Percentiles rank a stretch among this genome's conserved stretches.
phyloP scores from a whole-genome alignment of 2,113 vertebrate species.

The Astatoreochromis straeleni region DNA sequence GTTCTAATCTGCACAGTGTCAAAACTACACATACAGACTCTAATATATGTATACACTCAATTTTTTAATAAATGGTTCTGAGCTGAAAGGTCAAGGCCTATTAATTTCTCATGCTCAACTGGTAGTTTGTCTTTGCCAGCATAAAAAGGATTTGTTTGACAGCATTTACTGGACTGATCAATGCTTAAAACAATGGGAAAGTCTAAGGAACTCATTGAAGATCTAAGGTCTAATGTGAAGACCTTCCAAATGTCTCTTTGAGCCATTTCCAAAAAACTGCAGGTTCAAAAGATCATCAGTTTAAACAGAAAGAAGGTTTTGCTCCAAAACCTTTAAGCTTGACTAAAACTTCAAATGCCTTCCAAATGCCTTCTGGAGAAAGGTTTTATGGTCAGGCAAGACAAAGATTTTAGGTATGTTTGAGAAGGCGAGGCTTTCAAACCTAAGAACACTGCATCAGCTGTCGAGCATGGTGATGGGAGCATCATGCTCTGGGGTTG shows the following conservation, averaged over 20 bases:
- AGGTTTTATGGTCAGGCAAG: not conserved
- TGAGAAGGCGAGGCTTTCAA: not conserved
- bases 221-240: not conserved
- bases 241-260: not conserved
- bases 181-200: not conserved
- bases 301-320: not conserved
- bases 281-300: not conserved
- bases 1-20: not conserved
- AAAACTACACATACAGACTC: not conserved
- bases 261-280: not conserved
- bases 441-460: not conserved
- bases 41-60: not conserved
- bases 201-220: not conserved
- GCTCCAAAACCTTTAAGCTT: not conserved
- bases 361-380: not conserved
- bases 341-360: not conserved
- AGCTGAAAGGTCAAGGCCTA: not conserved
- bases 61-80: not conserved
- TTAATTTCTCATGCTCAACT: not conserved
- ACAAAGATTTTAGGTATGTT: not conserved
- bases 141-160: not conserved
- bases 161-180: not conserved
- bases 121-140: not conserved
- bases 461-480: not conserved
- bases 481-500: not conserved